Base-by-base conservation (phyloP, 2,888 invertebrate genomes). In the Hermaeophaga mercurialis region DNA sequence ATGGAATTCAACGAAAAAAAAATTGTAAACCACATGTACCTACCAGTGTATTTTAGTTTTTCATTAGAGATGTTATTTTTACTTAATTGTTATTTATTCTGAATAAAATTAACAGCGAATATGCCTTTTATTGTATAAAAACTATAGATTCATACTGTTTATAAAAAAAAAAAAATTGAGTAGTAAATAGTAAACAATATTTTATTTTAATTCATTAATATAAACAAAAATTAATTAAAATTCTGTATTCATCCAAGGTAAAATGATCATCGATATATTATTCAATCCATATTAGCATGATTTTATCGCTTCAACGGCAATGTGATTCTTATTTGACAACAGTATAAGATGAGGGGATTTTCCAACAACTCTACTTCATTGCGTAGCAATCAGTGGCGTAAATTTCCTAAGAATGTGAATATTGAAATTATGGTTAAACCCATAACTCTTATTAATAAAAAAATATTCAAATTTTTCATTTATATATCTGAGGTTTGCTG, bases 211-310 rank as follows among this genome's bases (percentile, higher is more conserved):
- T n/a, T n/a, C n/a, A n/a, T n/a, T n/a, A n/a, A n/a, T n/a, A n/a
- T n/a, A n/a, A n/a, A n/a, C n/a, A n/a, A n/a, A n/a, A n/a, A n/a
- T n/a, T n/a, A n/a, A 24, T 47, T 48, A 48, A 48, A 15, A 48
- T 48, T 48, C 48, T 28, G 9, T 6, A 26, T 19, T 48, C 38
- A 39, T 48, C 9, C 48, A 48, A 48, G 48, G 48, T 48, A 39
- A 48, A 48, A 26, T 48, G 18, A 26, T 38, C 28, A 48, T 48
- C 26, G 15, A 17, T 48, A 38, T n/a, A 38, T 48, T 39, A 39
- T 48, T 17, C 19, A 26, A 26, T 48, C 48, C 48, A 26, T 48
- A 48, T 48, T 48, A 26, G 48, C 26, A 15, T 24, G 6, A 11
- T 38, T 38, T 38, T 26, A 48, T 48, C 24, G 36, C 24, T 18